phyloP scores from a whole-genome alignment of 2,888 invertebrate genomes.

The Chaitophorus viminalis region DNA sequence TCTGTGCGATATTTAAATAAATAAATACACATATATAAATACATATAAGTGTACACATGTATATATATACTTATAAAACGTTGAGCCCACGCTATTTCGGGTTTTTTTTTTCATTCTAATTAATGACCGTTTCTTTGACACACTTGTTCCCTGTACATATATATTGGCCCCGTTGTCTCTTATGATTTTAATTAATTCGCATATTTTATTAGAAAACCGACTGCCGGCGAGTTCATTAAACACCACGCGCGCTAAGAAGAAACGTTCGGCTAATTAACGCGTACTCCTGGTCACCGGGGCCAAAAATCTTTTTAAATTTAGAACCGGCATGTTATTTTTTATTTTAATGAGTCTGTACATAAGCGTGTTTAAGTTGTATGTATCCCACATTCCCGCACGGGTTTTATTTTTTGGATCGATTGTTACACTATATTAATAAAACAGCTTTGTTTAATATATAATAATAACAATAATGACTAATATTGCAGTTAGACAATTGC shows the following conservation, averaged over 20 bases:
- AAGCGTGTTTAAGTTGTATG: not conserved
- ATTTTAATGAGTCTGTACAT: slow-evolving; percentile 40
- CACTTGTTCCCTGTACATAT: slow-evolving; percentile 38
- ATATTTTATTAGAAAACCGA: slow-evolving; percentile 58
- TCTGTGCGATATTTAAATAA: slow-evolving; percentile 57
- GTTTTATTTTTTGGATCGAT: slow-evolving; percentile 8
- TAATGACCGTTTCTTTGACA: slow-evolving; percentile 61
- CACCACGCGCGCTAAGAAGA: slow-evolving; percentile 31
- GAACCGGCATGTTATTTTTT: slow-evolving; percentile 18
- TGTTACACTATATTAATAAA: slow-evolving; percentile 2
- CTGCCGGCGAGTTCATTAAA: slow-evolving; percentile 55
- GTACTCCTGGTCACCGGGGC: slow-evolving; percentile 10
- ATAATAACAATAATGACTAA: not conserved
- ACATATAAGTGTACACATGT: not conserved
- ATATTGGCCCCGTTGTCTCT: slow-evolving; percentile 47
- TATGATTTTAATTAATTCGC: slow-evolving; percentile 56
- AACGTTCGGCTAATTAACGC: slow-evolving; percentile 56
- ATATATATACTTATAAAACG: slow-evolving; percentile 9
- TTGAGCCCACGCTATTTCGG: slow-evolving; percentile 55
- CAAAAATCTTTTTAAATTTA: slow-evolving; percentile 55
- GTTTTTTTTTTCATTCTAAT: slow-evolving; percentile 51
- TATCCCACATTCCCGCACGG: not conserved
- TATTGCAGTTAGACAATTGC: not conserved
- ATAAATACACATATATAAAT: not conserved
- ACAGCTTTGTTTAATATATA: not conserved